phyloP scores from a whole-genome alignment of 1,140 invertebrate species.

The Paracyclopina nana region DNA sequence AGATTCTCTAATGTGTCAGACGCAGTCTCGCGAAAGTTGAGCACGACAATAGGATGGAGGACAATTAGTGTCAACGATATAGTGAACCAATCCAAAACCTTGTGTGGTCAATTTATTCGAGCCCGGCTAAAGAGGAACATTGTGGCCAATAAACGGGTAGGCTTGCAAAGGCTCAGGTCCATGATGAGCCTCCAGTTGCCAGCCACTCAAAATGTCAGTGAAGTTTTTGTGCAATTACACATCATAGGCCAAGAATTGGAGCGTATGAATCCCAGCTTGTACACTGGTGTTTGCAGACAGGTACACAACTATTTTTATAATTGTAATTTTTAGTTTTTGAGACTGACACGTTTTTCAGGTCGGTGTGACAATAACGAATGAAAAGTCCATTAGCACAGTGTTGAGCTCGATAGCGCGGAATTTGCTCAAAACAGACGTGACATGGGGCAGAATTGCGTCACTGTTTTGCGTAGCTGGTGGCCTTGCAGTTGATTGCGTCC shows the following conservation, averaged over 20 bases:
- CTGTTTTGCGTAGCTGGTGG: slow-evolving; percentile 22
- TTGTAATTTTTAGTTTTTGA: neutral
- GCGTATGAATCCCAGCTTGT: slow-evolving; percentile 41
- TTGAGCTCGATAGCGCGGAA: slow-evolving; percentile 20
- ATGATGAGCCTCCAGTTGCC: slow-evolving; percentile 32
- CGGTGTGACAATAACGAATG: slow-evolving; percentile 8
- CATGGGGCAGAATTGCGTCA: slow-evolving; percentile 22
- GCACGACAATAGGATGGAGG: slow-evolving; percentile 46
- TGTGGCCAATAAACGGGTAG: slow-evolving; percentile 43
- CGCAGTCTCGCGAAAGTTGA: slow-evolving; percentile 40
- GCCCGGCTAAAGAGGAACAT: slow-evolving; percentile 40
- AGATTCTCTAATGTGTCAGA: slow-evolving; percentile 47
- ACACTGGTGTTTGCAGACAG: slow-evolving; percentile 36
- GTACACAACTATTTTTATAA: neutral
- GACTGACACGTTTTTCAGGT: slow-evolving; percentile 11
- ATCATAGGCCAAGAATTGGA: slow-evolving; percentile 40
- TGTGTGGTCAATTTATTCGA: slow-evolving; percentile 44
- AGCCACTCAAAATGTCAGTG: slow-evolving; percentile 29
- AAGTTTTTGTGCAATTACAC: slow-evolving; percentile 37
- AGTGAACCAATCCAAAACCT: slow-evolving; percentile 33
- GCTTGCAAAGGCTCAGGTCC: slow-evolving; percentile 40
- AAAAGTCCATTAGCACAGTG: slow-evolving; percentile 19
- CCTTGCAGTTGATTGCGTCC: slow-evolving; percentile 22
- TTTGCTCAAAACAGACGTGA: slow-evolving; percentile 20
- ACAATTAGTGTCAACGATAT: slow-evolving; percentile 22